Conservation (phyloP, 2,113 vertebrate genomes). For the Antechinus stuartii region DNA sequence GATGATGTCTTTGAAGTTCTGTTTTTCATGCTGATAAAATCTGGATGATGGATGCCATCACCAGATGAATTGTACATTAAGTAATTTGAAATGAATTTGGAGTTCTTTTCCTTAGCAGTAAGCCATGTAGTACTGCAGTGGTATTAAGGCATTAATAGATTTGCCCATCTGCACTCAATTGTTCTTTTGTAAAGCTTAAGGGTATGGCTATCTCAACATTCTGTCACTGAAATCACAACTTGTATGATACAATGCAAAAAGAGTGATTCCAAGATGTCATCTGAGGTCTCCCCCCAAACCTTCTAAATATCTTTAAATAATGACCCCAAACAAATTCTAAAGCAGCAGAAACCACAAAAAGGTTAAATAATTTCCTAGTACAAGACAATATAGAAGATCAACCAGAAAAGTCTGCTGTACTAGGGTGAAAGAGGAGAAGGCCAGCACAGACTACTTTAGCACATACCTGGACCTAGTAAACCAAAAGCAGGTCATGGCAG, state of each 20-base stretch:
- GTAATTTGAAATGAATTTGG: conserved; percentile 61
- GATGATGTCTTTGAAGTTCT: conserved; percentile 68
- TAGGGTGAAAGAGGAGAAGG: too few species aligned
- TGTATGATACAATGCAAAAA: neutral
- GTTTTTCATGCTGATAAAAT: conserved; percentile 68
- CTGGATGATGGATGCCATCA: conserved; percentile 59
- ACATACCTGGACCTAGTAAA: too few species aligned
- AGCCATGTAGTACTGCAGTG: neutral
- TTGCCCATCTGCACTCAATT: conserved; percentile 47
- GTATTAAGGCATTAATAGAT: neutral
- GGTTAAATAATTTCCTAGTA: too few species aligned
- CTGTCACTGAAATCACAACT: neutral
- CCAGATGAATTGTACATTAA: conserved; percentile 43
- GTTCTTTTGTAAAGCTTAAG: neutral
- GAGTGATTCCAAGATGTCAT: too few species aligned
- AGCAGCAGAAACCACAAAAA: too few species aligned
- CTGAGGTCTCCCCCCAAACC: too few species aligned
- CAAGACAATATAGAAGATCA: too few species aligned
- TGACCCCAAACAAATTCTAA: too few species aligned
- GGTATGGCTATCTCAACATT: neutral
- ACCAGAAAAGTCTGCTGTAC: too few species aligned
- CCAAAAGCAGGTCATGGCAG: too few species aligned
- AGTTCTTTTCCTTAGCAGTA: conserved; percentile 27
- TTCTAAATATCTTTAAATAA: too few species aligned
- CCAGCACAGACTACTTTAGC: too few species aligned